Conservation (phyloP, 2,797 vertebrate species). For the Eurystomus glaucurus region DNA sequence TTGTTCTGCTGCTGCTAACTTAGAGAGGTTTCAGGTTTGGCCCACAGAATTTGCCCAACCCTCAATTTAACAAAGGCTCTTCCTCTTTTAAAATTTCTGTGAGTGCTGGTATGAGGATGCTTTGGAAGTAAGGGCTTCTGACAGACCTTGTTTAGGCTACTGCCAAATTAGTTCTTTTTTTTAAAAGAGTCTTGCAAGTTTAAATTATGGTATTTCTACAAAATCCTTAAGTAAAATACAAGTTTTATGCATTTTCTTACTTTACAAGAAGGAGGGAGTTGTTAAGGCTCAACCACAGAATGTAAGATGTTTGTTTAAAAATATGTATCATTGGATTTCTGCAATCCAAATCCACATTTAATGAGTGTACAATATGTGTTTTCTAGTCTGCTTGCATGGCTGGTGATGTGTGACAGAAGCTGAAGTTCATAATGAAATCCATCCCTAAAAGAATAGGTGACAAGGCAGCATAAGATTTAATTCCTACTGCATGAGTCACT, state of each 20-base stretch:
- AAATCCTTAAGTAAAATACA: neutral
- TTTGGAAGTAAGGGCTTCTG: neutral
- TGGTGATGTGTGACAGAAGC: neutral
- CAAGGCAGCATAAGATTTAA: slow-evolving; percentile 26
- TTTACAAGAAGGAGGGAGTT: neutral
- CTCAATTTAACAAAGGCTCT: neutral
- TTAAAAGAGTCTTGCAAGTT: neutral
- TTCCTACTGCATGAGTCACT: slow-evolving; percentile 28
- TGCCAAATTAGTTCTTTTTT: neutral
- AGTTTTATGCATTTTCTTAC: neutral
- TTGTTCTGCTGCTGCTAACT: neutral
- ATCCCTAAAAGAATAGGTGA: neutral
- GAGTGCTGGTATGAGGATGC: neutral
- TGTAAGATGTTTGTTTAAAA: neutral
- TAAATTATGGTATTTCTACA: neutral
- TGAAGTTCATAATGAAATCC: slow-evolving; percentile 32
- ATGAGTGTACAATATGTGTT: neutral
- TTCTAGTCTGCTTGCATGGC: neutral
- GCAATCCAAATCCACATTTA: neutral
- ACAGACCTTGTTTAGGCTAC: neutral
- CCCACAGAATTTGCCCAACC: neutral
- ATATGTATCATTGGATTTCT: neutral
- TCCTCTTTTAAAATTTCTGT: neutral
- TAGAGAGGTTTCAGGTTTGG: neutral
- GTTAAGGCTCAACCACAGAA: neutral